phyloP scores from a whole-genome alignment of 2,797 vertebrate genomes.

The Melanotaenia pygmaea region DNA sequence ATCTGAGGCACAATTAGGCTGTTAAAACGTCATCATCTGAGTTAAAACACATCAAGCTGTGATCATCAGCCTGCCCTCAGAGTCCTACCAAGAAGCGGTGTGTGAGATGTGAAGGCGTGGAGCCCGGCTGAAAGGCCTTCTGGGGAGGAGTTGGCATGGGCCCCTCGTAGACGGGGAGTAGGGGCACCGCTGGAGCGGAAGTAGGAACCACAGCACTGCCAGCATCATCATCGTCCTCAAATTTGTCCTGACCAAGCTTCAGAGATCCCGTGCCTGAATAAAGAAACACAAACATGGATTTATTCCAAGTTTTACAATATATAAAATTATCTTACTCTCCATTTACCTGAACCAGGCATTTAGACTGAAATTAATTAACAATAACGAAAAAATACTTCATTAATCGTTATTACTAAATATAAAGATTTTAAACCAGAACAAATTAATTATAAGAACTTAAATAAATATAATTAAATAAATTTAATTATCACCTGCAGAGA shows the following conservation, averaged over 20 bases:
- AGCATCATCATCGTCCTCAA: constrained; percentile 76
- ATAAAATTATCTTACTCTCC: background rate
- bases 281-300: background rate
- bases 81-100: constrained; percentile 94
- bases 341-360: background rate
- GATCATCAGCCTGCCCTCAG: too few relatives aligned
- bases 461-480: too few relatives aligned
- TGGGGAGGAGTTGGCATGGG: constrained; percentile 90
- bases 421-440: too few relatives aligned
- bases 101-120: constrained; percentile 91
- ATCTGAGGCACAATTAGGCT: constrained; percentile 73
- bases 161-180: constrained; percentile 86
- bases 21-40: background rate
- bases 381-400: too few relatives aligned
- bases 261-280: constrained; percentile 84
- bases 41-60: background rate
- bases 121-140: constrained; percentile 93
- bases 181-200: constrained; percentile 53
- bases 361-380: too few relatives aligned
- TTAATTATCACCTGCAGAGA: too few relatives aligned
- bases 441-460: too few relatives aligned
- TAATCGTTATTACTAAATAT: too few relatives aligned
- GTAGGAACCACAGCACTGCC: constrained; percentile 63
- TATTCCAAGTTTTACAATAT: background rate
- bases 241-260: constrained; percentile 72